phyloP scores from a whole-genome alignment of 2,113 vertebrate species.

The Brachionichthys hirsutus region DNA sequence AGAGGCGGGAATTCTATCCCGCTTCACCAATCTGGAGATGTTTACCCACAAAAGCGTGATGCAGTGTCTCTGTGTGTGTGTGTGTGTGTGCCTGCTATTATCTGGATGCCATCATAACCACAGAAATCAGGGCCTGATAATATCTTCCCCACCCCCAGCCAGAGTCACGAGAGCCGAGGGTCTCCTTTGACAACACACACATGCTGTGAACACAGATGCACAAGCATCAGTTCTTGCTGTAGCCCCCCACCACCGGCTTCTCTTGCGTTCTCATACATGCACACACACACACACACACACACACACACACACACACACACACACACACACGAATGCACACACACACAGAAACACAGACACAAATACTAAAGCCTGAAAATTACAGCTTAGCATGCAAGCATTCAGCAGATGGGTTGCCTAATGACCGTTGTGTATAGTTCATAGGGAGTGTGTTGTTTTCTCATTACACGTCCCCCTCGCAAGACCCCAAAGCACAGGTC shows the following conservation, averaged over 20 bases:
- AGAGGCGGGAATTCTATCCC: constrained; percentile 62
- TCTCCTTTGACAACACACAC: constrained; percentile 74
- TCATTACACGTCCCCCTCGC: constrained; percentile 63
- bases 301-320: constrained; percentile 68
- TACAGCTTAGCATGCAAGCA: constrained; percentile 80
- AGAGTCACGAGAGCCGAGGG: constrained; percentile 73
- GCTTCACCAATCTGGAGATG: constrained; percentile 76
- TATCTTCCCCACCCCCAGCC: constrained; percentile 74
- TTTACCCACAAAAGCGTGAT: constrained; percentile 75
- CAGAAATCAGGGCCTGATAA: constrained; percentile 79
- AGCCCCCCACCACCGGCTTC: constrained; percentile 24
- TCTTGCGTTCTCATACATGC: constrained; percentile 20
- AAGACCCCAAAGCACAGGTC: constrained; percentile 61
- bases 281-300: constrained; percentile 46
- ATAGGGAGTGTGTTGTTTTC: constrained; percentile 70
- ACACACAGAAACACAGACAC: constrained; percentile 66
- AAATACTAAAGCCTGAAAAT: constrained; percentile 80
- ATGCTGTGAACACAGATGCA: constrained; percentile 11
- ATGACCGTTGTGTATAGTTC: constrained; percentile 79
- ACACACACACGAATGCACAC: constrained; percentile 68
- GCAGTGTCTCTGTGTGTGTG: constrained; percentile 51
- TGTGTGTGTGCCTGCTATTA: constrained; percentile 64
- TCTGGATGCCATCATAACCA: constrained; percentile 82
- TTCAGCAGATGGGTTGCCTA: constrained; percentile 82
- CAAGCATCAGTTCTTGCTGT: constrained; percentile 47